A percentile compares a stretch with the other conserved stretches of the same genome.
These are phyloP conservation scores for Drosophila pseudoobscura DNA, from an alignment of 1,140 invertebrate genomes.

Conservation along the genomic window DNA sequence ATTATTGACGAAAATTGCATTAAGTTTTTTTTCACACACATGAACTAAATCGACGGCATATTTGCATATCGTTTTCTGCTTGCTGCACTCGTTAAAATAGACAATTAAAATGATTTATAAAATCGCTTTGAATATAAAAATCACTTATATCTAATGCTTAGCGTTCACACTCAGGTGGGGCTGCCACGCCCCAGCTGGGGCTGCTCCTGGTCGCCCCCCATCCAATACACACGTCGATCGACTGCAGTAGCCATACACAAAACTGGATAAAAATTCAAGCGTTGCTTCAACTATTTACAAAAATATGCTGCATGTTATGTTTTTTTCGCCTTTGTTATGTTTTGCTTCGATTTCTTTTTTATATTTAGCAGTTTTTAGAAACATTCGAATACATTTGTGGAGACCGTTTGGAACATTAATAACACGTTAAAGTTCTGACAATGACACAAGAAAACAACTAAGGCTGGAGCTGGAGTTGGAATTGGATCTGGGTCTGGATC, in stretches of 20 bases:
- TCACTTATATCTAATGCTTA: conserved; percentile 77
- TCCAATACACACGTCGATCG: conserved; percentile 33
- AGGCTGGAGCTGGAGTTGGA: conserved; percentile 35
- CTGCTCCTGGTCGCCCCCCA: conserved; percentile 26
- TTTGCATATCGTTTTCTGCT: conserved; percentile 20
- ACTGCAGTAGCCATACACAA: conserved; percentile 63
- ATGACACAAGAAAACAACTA: conserved; percentile 35
- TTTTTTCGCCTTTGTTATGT: conserved; percentile 41
- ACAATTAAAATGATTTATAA: conserved; percentile 82
- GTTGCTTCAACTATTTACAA: conserved; percentile 75
- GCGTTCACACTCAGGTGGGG: conserved; percentile 70
- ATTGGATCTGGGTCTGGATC: conserved; percentile 22
- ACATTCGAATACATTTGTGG: conserved; percentile 64
- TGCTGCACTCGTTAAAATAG: conserved; percentile 68
- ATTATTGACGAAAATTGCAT: conserved; percentile 78
- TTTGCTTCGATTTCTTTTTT: conserved; percentile 23
- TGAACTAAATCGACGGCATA: conserved; percentile 66
- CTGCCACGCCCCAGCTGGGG: conserved; percentile 44
- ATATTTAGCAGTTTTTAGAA: conserved; percentile 46
- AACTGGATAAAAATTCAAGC: conserved; percentile 71
- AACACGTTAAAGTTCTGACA: conserved; percentile 45
- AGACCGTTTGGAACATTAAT: conserved; percentile 59
- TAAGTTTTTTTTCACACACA: conserved; percentile 68
- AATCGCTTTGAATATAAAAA: conserved; percentile 78
- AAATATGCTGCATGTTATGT: conserved; percentile 61